Evolutionary conservation across 2,888 invertebrate species (phyloP).

Genomic region (Standfussiana lucernea): DNA sequence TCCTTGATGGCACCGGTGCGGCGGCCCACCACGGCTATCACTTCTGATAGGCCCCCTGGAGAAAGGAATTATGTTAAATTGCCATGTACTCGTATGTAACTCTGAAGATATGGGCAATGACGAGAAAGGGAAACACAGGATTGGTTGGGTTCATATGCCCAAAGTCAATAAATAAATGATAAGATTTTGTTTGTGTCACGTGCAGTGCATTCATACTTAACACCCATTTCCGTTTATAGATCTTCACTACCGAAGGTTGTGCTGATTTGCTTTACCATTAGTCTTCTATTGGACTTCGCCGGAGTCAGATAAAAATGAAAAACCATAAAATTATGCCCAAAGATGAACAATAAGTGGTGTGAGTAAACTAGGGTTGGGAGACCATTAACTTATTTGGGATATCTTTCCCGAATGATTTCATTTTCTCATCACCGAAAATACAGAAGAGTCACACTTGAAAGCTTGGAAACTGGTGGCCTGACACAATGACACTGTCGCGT

Average conservation of each 20-base stretch:
- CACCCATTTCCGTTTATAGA: neutral
- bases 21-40: conserved; percentile 82
- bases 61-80: neutral
- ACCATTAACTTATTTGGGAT: neutral
- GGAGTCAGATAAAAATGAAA: neutral
- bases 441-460: neutral
- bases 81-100: neutral
- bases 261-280: neutral
- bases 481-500: no score
- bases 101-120: neutral
- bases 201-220: neutral
- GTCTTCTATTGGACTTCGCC: neutral
- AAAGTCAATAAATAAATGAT: neutral
- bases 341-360: neutral
- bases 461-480: neutral
- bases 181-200: neutral
- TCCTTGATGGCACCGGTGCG: conserved; percentile 78
- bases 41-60: conserved; percentile 77
- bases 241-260: neutral
- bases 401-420: neutral
- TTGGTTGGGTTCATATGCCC: neutral
- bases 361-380: neutral
- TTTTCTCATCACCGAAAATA: neutral
- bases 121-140: neutral
- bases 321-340: no score